These are phyloP conservation scores for Acanthurus leucopareius DNA, from an alignment of 2,797 vertebrate species.

Conservation along the genomic window DNA sequence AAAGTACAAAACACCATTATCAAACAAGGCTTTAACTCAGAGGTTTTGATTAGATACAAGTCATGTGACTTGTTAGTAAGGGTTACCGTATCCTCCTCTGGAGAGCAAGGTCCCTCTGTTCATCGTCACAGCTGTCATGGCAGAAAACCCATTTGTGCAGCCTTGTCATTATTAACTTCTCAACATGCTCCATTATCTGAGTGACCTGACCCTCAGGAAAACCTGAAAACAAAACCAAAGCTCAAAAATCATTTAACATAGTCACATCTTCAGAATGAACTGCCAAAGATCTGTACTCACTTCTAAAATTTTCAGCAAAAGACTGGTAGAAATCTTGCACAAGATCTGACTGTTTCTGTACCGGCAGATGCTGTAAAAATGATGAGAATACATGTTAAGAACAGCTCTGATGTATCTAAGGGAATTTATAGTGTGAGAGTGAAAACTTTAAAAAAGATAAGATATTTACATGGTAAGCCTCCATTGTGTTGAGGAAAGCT, in stretches of 20 bases:
- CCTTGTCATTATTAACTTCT: slow-evolving; percentile 89
- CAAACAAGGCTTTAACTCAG: background rate
- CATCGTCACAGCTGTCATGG: slow-evolving; percentile 87
- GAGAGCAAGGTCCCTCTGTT: slow-evolving; percentile 86
- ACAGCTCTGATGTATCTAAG: background rate
- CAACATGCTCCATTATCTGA: slow-evolving; percentile 87
- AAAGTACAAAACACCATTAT: slow-evolving; percentile 31
- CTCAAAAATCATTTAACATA: background rate
- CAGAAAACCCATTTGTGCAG: slow-evolving; percentile 89
- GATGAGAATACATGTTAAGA: slow-evolving; percentile 3
- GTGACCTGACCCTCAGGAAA: slow-evolving; percentile 80
- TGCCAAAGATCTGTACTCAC: slow-evolving; percentile 68
- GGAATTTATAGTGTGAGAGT: background rate
- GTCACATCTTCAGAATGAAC: background rate
- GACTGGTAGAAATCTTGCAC: slow-evolving; percentile 88
- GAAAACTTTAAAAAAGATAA: background rate
- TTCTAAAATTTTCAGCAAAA: slow-evolving; percentile 80
- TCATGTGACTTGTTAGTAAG: background rate
- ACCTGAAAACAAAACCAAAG: slow-evolving; percentile 65
- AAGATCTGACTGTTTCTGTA: slow-evolving; percentile 87
- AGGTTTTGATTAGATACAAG: slow-evolving; percentile 8
- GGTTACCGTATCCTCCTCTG: slow-evolving; percentile 86
- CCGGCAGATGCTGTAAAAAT: slow-evolving; percentile 76
- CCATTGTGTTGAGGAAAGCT: slow-evolving; percentile 87
- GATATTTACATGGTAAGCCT: slow-evolving; percentile 84